Conservation (phyloP, 2,797 vertebrate genomes). For the Megalops cyprinoides region DNA sequence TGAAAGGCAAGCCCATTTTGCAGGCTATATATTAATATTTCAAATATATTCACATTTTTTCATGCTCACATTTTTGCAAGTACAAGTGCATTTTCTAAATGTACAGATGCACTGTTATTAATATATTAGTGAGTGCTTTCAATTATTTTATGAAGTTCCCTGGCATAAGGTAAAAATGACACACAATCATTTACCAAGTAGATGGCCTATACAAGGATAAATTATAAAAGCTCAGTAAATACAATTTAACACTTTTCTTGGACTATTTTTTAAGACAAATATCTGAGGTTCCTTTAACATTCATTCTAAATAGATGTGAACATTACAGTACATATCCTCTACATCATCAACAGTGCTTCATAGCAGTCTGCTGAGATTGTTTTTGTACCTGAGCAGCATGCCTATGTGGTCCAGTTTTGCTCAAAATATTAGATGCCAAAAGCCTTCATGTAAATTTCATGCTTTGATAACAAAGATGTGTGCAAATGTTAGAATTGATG, state of each 20-base stretch:
- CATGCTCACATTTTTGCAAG: too few species aligned
- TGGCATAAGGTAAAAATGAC: neutral
- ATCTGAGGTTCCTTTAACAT: neutral
- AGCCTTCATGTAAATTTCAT: neutral
- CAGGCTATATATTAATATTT: too few species aligned
- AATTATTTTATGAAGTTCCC: too few species aligned
- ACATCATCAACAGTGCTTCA: conserved; percentile 12
- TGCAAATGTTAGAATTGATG: neutral
- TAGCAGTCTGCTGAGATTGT: neutral
- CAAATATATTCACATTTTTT: too few species aligned
- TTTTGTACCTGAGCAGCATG: conserved; percentile 6
- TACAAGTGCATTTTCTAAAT: too few species aligned
- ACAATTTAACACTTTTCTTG: neutral
- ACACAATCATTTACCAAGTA: neutral
- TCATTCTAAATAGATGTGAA: neutral
- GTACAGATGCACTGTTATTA: too few species aligned
- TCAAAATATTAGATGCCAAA: neutral
- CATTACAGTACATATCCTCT: neutral
- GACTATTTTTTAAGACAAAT: neutral
- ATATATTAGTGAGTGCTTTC: too few species aligned
- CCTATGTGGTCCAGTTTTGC: neutral
- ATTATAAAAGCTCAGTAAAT: too few species aligned
- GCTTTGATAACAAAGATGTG: conserved; percentile 10
- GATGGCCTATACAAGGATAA: too few species aligned
- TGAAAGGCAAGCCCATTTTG: too few species aligned